phyloP scores from a whole-genome alignment of 2,797 vertebrate genomes.

The Micrastur ruficollis region DNA sequence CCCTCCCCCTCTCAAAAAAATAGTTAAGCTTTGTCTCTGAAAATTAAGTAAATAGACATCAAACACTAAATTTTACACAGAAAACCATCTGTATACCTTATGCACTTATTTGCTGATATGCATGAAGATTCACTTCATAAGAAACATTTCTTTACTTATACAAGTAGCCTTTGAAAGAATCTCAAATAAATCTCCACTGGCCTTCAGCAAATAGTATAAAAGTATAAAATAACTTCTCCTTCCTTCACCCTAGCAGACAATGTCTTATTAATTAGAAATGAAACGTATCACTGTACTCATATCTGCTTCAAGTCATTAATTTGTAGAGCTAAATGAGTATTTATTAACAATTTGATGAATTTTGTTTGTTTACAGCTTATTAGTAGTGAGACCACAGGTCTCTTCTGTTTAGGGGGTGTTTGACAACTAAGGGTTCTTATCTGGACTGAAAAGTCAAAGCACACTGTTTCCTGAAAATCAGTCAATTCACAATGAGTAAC shows the following conservation, averaged over 20 bases:
- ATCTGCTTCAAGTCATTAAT: neutral
- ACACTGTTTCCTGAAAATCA: neutral
- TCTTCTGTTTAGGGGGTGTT: neutral
- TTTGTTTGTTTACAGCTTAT: neutral
- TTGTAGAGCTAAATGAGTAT: neutral
- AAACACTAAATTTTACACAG: neutral
- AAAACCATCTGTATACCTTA: neutral
- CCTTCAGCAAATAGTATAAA: neutral
- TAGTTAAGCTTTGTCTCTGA: neutral
- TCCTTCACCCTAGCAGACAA: neutral
- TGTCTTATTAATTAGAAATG: neutral
- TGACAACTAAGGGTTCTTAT: neutral
- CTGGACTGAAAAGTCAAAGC: neutral
- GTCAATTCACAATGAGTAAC: neutral
- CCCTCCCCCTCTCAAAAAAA: neutral
- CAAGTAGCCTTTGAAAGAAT: neutral
- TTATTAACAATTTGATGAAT: neutral
- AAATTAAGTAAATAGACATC: neutral
- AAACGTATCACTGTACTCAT: neutral
- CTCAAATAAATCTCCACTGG: neutral
- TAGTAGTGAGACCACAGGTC: neutral
- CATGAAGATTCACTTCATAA: neutral
- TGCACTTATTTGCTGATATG: neutral
- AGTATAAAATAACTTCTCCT: neutral
- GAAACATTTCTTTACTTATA: neutral